A percentile compares a stretch with the other conserved stretches of the same genome.
Evolutionary conservation across 2,113 vertebrate species (phyloP).

Genomic region (Rutilus rutilus): DNA sequence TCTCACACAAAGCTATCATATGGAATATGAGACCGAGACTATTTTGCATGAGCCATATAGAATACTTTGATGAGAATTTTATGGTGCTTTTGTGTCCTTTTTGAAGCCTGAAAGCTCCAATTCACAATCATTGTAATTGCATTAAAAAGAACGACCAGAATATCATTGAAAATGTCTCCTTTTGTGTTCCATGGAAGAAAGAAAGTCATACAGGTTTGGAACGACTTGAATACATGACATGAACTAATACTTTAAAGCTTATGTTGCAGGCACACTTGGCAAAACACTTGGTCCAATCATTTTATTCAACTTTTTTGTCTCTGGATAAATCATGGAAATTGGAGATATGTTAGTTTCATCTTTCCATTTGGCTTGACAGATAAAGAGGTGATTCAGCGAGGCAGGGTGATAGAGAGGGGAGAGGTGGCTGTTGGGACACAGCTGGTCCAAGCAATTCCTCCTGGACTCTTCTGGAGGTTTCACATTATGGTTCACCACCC

Average conservation of each 20-base stretch:
- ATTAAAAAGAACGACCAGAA: neutral
- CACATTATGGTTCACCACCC: slow-evolving; percentile 96
- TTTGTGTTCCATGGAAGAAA: slow-evolving; percentile 10
- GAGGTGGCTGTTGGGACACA: slow-evolving; percentile 92
- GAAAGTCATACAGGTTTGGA: neutral
- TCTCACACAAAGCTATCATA: neutral
- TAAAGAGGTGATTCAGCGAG: slow-evolving; percentile 84
- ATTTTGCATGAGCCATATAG: neutral
- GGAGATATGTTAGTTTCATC: neutral
- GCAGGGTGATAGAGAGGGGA: slow-evolving; percentile 90
- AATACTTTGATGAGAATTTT: neutral
- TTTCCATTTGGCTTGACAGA: slow-evolving; percentile 63
- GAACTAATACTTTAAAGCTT: neutral
- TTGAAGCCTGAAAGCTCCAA: slow-evolving; percentile 3
- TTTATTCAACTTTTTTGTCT: neutral
- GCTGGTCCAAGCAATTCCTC: slow-evolving; percentile 92
- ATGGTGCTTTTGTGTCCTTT: neutral
- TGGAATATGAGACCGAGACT: slow-evolving; percentile 3
- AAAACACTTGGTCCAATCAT: neutral
- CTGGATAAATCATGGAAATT: neutral
- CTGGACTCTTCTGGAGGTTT: slow-evolving; percentile 97
- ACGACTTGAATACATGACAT: neutral
- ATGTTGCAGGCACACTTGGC: slow-evolving; percentile 7
- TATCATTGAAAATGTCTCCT: slow-evolving; percentile 14
- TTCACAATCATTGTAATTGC: neutral